These are phyloP conservation scores for Trissolcus japonicus DNA, from an alignment of 2,888 invertebrate genomes.

Conservation along the genomic window DNA sequence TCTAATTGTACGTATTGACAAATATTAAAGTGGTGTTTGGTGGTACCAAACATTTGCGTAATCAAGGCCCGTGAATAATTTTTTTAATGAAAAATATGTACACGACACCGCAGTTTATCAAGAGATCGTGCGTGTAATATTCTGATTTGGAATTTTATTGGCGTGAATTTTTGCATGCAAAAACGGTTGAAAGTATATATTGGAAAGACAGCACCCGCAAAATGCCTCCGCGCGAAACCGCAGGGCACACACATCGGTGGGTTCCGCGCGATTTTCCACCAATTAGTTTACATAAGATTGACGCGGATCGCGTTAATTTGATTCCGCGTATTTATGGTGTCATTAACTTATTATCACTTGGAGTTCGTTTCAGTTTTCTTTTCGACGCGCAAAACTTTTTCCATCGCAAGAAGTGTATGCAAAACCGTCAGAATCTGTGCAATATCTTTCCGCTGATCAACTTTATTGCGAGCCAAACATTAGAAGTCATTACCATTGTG, in stretches of 20 bases:
- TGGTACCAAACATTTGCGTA: neutral
- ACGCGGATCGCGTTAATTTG: no score
- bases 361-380: no score
- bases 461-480: conserved; percentile 3
- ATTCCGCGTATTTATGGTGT: no score
- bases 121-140: conserved; percentile 15
- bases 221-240: conserved; percentile 2
- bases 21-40: neutral
- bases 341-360: no score
- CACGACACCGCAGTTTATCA: conserved; percentile 10
- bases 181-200: conserved; percentile 8
- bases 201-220: conserved; percentile 12
- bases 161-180: neutral
- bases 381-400: no score
- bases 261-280: no score
- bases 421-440: neutral
- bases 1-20: neutral
- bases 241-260: no score
- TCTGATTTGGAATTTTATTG: conserved; percentile 22
- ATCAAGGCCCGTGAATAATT: conserved; percentile 5
- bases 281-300: no score
- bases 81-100: conserved; percentile 25
- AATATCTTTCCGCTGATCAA: conserved; percentile 9
- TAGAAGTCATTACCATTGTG: conserved; percentile 11
- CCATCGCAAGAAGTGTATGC: neutral